These are phyloP conservation scores for Eretmochelys imbricata DNA, from an alignment of 2,113 vertebrate species.

Conservation along the genomic window DNA sequence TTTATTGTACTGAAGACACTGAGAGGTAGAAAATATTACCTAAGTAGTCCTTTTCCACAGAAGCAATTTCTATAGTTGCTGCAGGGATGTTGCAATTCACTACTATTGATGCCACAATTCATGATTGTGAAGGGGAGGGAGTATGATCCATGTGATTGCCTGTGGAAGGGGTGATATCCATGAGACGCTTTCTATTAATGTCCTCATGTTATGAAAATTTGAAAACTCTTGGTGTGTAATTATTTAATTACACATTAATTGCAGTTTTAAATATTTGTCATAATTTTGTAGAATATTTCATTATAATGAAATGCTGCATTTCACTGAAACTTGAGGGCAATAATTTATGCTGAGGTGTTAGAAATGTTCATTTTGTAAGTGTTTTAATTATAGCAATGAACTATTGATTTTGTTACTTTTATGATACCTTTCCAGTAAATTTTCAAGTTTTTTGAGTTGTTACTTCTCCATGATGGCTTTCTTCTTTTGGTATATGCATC, in stretches of 20 bases:
- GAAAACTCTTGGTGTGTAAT: background rate
- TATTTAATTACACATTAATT: background rate
- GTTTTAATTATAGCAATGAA: background rate
- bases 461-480: background rate
- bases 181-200: background rate
- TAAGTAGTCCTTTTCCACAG: too few species aligned
- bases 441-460: background rate
- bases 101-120: background rate
- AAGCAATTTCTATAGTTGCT: background rate
- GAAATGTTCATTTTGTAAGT: background rate
- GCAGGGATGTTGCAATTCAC: background rate
- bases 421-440: background rate
- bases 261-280: background rate
- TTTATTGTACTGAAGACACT: too few species aligned
- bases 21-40: too few species aligned
- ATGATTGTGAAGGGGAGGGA: background rate
- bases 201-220: background rate
- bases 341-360: background rate
- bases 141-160: background rate
- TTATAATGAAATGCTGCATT: background rate
- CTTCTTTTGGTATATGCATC: too few species aligned
- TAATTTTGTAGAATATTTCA: background rate
- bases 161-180: background rate
- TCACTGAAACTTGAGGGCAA: background rate
- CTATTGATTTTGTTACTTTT: background rate